These are phyloP conservation scores for Hedychridium roseum DNA, from an alignment of 2,888 invertebrate genomes.

Conservation along the genomic window DNA sequence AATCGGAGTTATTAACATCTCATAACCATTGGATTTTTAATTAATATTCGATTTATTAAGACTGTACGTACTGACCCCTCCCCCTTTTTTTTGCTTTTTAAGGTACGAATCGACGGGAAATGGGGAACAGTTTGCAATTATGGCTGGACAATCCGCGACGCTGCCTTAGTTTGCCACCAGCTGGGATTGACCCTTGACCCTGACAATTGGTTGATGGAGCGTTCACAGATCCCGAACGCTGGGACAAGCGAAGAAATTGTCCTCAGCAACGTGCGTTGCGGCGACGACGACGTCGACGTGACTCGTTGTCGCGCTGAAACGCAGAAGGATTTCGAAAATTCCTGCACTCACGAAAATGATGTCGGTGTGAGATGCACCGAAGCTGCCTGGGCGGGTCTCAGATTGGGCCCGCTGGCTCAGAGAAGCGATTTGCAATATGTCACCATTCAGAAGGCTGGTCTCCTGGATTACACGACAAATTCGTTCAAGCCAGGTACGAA, in stretches of 20 bases:
- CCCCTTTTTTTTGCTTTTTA: no score
- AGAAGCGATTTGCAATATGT: constrained; percentile 87
- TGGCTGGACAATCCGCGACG: constrained; percentile 91
- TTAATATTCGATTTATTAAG: no score
- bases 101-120: constrained; percentile 80
- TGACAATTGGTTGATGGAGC: constrained; percentile 86
- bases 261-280: constrained; percentile 88
- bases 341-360: constrained; percentile 86
- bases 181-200: constrained; percentile 92
- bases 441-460: constrained; percentile 90
- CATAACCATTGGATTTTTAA: no score
- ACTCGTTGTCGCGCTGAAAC: constrained; percentile 86
- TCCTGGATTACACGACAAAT: constrained; percentile 91
- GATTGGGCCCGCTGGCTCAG: constrained; percentile 89
- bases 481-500: constrained; percentile 77
- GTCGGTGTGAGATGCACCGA: constrained; percentile 90
- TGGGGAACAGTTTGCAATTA: constrained; percentile 99
- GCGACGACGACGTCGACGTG: constrained; percentile 89
- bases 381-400: constrained; percentile 92
- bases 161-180: constrained; percentile 94
- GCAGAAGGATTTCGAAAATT: constrained; percentile 82
- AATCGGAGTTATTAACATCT: no score
- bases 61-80: no score
- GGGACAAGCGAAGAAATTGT: constrained; percentile 80
- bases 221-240: constrained; percentile 81